A percentile compares a stretch with the other conserved stretches of the same genome.
phyloP scores from a whole-genome alignment of 2,113 vertebrate genomes.

The Struthidea cinerea region DNA sequence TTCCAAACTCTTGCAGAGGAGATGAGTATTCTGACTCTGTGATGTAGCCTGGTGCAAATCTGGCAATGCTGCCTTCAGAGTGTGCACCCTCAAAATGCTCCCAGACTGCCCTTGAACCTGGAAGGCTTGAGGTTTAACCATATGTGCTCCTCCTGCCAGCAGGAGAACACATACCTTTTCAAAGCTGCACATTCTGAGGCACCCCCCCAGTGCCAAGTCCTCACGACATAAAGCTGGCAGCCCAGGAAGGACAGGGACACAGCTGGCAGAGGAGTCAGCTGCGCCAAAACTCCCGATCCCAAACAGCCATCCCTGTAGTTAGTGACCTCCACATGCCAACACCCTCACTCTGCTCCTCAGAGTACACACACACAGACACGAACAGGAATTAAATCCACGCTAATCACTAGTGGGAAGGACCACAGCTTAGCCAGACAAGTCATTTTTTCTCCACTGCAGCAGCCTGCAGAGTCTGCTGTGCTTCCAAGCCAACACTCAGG shows the following conservation, averaged over 20 bases:
- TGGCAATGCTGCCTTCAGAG: not conserved
- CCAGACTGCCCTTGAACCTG: not conserved
- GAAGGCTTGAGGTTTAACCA: not conserved
- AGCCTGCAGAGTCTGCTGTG: not conserved
- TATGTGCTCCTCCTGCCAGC: not conserved
- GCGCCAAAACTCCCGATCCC: not conserved
- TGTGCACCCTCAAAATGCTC: accelerated
- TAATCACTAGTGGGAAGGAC: not conserved
- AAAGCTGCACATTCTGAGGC: not conserved
- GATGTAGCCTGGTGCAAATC: not conserved
- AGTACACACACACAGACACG: not conserved
- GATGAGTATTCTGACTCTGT: not conserved
- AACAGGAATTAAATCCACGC: not conserved
- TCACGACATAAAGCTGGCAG: not conserved
- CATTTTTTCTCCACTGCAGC: not conserved
- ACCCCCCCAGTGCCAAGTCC: accelerated
- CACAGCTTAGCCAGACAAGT: not conserved
- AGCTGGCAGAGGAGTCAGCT: not conserved
- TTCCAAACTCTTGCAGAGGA: not conserved
- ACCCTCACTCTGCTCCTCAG: not conserved
- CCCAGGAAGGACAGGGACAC: not conserved
- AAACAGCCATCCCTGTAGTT: not conserved
- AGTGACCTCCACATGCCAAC: not conserved
- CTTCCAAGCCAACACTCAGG: not conserved
- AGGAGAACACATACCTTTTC: not conserved